Percentiles rank a stretch among this genome's conserved stretches.
Conservation (phyloP, 1,140 invertebrate genomes). For the Laupala kohalensis region DNA sequence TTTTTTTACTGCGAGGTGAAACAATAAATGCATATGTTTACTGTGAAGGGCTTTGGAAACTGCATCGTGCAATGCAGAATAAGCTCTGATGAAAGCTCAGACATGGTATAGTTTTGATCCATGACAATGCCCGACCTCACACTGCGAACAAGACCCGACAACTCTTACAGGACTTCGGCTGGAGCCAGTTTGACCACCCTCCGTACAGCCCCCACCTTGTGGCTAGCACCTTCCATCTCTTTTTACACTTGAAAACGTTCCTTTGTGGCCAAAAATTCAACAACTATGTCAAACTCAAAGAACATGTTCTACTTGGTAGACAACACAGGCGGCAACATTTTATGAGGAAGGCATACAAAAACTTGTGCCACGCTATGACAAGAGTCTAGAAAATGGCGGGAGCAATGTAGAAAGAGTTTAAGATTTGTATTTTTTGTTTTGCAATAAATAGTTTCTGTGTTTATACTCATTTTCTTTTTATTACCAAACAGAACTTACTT, state of each 20-base stretch:
- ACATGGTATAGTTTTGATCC: neutral
- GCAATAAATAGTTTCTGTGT: too few species aligned
- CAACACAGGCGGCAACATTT: too few species aligned
- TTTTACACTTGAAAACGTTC: neutral
- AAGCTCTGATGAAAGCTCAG: neutral
- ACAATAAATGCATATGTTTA: neutral
- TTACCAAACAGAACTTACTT: too few species aligned
- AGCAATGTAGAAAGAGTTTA: too few species aligned
- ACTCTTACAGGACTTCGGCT: slow-evolving; percentile 1
- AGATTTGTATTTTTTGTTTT: too few species aligned
- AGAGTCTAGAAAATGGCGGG: too few species aligned
- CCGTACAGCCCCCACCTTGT: slow-evolving; percentile 11
- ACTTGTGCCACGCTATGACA: too few species aligned
- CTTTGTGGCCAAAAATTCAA: too few species aligned
- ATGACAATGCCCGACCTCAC: slow-evolving; percentile 11
- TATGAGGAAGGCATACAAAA: too few species aligned
- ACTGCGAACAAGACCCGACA: neutral
- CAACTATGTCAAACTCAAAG: too few species aligned
- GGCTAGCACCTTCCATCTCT: neutral
- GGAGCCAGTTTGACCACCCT: slow-evolving; percentile 5
- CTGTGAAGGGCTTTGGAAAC: neutral
- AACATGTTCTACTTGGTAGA: too few species aligned
- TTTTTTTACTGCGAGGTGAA: neutral
- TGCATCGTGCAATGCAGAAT: neutral
- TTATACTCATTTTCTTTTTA: too few species aligned